These are phyloP conservation scores for Temnopleurus reevesii DNA, from an alignment of 53 echinoderm and acorn worm genomes.

Conservation along the genomic window DNA sequence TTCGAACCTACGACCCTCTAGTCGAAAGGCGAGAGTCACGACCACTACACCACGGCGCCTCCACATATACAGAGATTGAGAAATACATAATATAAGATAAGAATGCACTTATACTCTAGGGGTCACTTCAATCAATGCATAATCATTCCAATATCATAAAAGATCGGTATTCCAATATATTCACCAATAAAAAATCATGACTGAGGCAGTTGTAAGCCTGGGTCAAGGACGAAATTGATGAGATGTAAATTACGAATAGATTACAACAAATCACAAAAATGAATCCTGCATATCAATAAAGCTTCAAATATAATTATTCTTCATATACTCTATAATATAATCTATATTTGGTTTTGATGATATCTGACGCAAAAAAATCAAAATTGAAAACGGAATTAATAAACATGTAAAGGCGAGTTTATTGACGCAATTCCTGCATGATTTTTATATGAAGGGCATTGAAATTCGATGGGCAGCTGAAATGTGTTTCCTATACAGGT, in stretches of 20 bases:
- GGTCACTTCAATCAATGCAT: no score
- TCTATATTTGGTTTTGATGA: background rate
- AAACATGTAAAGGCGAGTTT: no score
- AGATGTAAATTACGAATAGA: background rate
- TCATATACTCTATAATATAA: no score
- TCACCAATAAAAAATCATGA: background rate
- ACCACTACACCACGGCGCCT: no score
- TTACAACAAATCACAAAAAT: background rate
- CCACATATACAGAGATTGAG: no score
- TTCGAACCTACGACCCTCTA: no score
- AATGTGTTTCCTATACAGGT: background rate
- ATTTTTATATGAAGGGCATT: background rate
- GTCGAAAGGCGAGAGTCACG: no score
- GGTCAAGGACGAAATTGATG: background rate
- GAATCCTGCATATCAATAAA: background rate
- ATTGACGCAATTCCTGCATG: no score
- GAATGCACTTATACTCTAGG: no score
- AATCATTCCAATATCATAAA: no score
- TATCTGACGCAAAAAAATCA: background rate
- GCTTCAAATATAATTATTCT: background rate
- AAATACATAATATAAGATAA: no score
- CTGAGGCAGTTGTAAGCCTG: background rate
- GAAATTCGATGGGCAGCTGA: background rate
- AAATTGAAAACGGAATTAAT: background rate
- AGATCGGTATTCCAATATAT: background rate